These are phyloP conservation scores for Hypsibius dujardini DNA, from an alignment of 1,140 invertebrate genomes.

Conservation along the genomic window DNA sequence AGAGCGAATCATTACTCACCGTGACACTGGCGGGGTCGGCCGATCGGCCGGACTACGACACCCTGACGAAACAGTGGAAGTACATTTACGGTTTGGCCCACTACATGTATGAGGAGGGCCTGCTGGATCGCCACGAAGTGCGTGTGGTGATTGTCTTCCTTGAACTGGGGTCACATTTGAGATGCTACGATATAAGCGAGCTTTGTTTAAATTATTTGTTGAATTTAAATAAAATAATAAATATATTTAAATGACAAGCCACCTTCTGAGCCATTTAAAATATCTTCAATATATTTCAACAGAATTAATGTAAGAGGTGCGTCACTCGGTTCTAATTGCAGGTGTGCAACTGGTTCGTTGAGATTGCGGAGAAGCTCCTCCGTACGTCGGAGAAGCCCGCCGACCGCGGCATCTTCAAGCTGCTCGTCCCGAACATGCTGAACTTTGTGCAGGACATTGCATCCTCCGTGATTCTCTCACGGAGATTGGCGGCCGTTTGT, in stretches of 20 bases:
- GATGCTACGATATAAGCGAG: too few species aligned
- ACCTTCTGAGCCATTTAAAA: too few species aligned
- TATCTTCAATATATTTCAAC: too few species aligned
- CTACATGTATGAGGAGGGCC: conserved; percentile 68
- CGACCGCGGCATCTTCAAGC: conserved; percentile 2
- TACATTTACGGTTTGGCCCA: conserved; percentile 72
- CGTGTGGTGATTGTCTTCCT: too few species aligned
- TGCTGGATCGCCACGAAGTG: conserved; percentile 85
- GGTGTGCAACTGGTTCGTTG: conserved; percentile 29
- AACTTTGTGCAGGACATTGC: conserved; percentile 58
- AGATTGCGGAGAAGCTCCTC: background rate
- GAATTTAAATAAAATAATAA: too few species aligned
- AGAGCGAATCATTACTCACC: conserved; percentile 21
- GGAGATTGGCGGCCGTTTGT: conserved; percentile 46
- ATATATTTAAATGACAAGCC: too few species aligned
- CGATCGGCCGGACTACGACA: conserved; percentile 37
- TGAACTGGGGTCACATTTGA: too few species aligned
- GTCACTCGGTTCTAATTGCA: too few species aligned
- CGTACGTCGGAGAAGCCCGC: too few species aligned
- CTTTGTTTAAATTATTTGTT: too few species aligned
- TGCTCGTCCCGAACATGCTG: conserved; percentile 27
- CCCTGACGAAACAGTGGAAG: conserved; percentile 61
- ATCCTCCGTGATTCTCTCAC: conserved; percentile 66
- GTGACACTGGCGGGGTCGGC: conserved; percentile 22
- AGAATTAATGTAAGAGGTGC: too few species aligned